A percentile compares a stretch with the other conserved stretches of the same genome.
Evolutionary conservation across 2,797 vertebrate genomes (phyloP).

Genomic region (Neomorphus geoffroyi): DNA sequence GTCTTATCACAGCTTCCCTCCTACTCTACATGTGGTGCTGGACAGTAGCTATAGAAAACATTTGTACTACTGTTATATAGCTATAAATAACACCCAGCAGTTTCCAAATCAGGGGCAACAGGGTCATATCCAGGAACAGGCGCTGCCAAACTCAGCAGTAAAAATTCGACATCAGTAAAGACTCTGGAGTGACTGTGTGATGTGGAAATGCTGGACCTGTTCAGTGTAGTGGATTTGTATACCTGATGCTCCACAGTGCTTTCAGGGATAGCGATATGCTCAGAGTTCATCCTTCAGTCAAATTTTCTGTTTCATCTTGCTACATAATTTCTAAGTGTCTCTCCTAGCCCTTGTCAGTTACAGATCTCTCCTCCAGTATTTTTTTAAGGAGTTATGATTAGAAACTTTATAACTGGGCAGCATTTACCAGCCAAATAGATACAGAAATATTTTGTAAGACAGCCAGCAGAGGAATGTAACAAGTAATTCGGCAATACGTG

Average conservation of each 20-base stretch:
- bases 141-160: conserved; percentile 18
- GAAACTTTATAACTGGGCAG: not conserved
- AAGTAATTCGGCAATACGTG: not conserved
- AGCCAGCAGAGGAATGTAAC: not conserved
- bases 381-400: not conserved
- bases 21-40: conserved; percentile 62
- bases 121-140: conserved; percentile 42
- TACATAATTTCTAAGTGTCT: not conserved
- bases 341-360: not conserved
- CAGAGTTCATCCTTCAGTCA: not conserved
- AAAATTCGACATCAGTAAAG: not conserved
- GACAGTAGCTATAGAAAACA: conserved; percentile 75
- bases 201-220: not conserved
- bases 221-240: not conserved
- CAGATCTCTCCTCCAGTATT: not conserved
- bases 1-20: conserved; percentile 67
- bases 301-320: not conserved
- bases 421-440: not conserved
- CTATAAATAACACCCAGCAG: conserved; percentile 63
- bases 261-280: not conserved
- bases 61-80: conserved; percentile 55
- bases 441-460: not conserved
- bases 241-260: not conserved
- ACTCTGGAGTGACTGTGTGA: not conserved
- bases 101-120: conserved; percentile 57